Percentiles rank a stretch among this genome's conserved stretches.
Evolutionary conservation across 1,140 invertebrate species (phyloP).

Genomic region (Druon quercuslanigerum): DNA sequence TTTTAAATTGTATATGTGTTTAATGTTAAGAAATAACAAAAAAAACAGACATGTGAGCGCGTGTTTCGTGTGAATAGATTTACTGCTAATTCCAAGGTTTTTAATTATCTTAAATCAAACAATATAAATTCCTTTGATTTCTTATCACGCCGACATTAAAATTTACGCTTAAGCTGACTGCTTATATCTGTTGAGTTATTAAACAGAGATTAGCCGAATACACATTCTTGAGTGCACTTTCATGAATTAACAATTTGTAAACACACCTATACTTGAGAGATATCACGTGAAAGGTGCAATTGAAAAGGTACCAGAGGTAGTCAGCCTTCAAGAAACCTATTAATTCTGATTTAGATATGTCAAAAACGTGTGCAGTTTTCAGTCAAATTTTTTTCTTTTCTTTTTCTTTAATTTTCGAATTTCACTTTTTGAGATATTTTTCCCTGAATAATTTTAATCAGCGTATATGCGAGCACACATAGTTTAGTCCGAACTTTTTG

Average conservation of each 20-base stretch:
- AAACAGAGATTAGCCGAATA: constrained; percentile 4
- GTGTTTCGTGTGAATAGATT: too few species aligned
- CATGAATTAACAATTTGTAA: background rate
- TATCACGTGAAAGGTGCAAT: constrained; percentile 7
- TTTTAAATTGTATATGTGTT: too few species aligned
- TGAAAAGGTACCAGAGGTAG: background rate
- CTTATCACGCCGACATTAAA: constrained; percentile 11
- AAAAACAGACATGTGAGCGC: too few species aligned
- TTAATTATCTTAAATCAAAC: background rate
- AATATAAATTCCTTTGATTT: constrained; percentile 8
- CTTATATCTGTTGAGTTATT: background rate
- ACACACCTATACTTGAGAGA: background rate
- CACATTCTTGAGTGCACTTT: constrained; percentile 7
- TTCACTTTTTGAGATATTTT: too few species aligned
- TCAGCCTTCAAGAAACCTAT: constrained; percentile 13
- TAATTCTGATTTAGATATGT: constrained; percentile 5
- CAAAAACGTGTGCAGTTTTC: background rate
- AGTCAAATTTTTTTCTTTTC: background rate
- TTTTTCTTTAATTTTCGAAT: background rate
- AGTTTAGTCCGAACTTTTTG: too few species aligned
- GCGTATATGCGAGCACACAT: too few species aligned
- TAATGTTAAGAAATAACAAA: too few species aligned
- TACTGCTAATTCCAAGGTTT: background rate
- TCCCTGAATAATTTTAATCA: too few species aligned
- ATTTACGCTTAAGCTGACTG: background rate